Evolutionary conservation across 2,888 invertebrate species (phyloP), one percentile per base, ranked within the genome.

Genomic region (Xiphydria camelus): DNA sequence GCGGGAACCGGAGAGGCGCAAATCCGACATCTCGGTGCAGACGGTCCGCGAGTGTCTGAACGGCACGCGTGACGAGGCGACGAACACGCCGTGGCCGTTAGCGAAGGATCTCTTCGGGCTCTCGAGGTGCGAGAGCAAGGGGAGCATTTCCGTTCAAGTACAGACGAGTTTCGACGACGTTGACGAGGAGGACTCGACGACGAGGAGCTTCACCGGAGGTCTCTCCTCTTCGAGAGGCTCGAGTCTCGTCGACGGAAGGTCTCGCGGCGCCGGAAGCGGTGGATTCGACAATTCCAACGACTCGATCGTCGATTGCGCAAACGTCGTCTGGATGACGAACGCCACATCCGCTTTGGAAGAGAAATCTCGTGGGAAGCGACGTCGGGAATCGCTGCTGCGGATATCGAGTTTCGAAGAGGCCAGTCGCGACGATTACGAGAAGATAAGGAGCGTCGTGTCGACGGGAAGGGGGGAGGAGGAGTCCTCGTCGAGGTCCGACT

Each of bases 11-110:
- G 67, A 71, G 36, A 58, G 70, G 43, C 51, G 70, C 5, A 70
- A 64, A 41, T 70, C 71, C 3, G 73, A 75, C 9, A 68, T 73
- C 42, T 70, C 69, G 4, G 64, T 72, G 7, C 68, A 68, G 38
- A 63, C 68, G 3, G 47, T 35, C 4, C 36, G 41, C 12, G n/a
- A n/a, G n/a, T n/a, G n/a, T n/a, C 45, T 48, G 20, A 53, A 57
- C 6, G 42, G 52, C 7, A 51, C 56, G 18, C 55, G 54, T 4
- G 73, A 72, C 49, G 70, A 72, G 46, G 66, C 65, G 52, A 72
- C 73, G 9, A 73, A 73, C 33, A 74, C 73, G 3, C 66, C 73
- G n/a, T 66, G 65, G 10, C 26, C 26, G 26, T 1, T 26, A 10
- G 14, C 12, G 12, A 10, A 10, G 14, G 14, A 10, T 26, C 2